Evolutionary conservation across 1,140 invertebrate species (phyloP).

Genomic region (Pseudachorutes palmiensis): DNA sequence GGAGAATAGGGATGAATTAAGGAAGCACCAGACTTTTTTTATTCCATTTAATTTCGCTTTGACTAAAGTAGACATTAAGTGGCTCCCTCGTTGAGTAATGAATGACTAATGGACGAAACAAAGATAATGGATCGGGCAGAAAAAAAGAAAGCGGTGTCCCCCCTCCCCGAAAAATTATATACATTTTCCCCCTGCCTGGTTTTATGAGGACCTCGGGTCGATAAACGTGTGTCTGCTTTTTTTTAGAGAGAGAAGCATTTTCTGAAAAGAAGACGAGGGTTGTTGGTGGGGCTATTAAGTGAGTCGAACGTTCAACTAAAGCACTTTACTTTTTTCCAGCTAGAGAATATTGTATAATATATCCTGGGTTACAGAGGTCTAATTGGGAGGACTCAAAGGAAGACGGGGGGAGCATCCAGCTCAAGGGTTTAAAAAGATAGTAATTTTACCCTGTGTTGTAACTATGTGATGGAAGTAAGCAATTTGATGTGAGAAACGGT

Average conservation of each 20-base stretch:
- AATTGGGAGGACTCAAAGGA: conserved; percentile 2
- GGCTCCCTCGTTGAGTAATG: conserved; percentile 2
- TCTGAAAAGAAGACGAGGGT: neutral
- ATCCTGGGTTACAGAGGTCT: too few species aligned
- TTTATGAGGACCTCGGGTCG: conserved; percentile 10
- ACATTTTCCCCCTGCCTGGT: neutral
- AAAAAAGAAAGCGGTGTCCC: too few species aligned
- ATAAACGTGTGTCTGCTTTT: conserved; percentile 9
- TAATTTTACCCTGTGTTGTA: neutral
- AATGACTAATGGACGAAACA: conserved; percentile 12
- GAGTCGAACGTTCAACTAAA: neutral
- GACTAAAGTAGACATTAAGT: conserved; percentile 12
- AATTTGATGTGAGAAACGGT: neutral
- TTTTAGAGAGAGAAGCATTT: neutral
- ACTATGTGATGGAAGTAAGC: neutral
- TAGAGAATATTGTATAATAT: too few species aligned
- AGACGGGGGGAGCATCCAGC: neutral
- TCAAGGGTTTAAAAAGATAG: conserved; percentile 10
- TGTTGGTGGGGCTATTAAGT: neutral
- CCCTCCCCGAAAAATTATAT: conserved; percentile 10
- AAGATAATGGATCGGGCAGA: neutral
- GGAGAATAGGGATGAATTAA: neutral
- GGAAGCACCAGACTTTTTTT: neutral
- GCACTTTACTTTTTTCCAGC: neutral
- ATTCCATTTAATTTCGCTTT: neutral